Percentiles rank a stretch among this genome's conserved stretches.
phyloP scores from a whole-genome alignment of 2,113 vertebrate species.

The Gallinago paraguaiae region DNA sequence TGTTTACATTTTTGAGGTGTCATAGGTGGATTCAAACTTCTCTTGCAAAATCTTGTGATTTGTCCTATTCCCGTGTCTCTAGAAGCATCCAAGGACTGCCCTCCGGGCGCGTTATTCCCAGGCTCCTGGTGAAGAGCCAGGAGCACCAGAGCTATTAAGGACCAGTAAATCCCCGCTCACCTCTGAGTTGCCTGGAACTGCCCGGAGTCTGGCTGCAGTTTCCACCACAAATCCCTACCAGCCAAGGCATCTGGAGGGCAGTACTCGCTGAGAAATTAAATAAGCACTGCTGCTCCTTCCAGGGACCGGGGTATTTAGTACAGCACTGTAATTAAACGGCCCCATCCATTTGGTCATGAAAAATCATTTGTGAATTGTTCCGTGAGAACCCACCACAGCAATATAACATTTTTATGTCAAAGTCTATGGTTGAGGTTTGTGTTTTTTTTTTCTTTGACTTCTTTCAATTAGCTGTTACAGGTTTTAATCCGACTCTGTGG shows the following conservation, averaged over 20 bases:
- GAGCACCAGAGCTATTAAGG: background rate
- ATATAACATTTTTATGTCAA: background rate
- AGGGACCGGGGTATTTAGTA: rapidly evolving
- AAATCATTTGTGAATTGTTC: background rate
- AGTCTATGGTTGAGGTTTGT: background rate
- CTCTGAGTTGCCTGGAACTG: background rate
- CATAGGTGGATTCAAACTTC: background rate
- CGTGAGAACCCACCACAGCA: background rate
- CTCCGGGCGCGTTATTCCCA: too few species aligned
- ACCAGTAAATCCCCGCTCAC: background rate
- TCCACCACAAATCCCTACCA: rapidly evolving
- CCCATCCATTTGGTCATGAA: rapidly evolving
- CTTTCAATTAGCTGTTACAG: background rate
- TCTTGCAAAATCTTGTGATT: background rate
- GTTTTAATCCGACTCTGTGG: background rate
- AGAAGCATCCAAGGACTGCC: background rate
- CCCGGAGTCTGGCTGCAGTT: background rate
- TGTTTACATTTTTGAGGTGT: background rate
- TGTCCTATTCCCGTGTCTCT: rapidly evolving
- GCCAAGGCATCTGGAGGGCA: background rate
- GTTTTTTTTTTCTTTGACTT: background rate
- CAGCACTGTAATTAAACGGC: background rate
- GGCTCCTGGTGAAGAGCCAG: rapidly evolving
- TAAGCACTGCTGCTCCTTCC: background rate
- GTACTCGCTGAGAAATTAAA: rapidly evolving